Evolutionary conservation across 2,888 invertebrate genomes (phyloP).

Genomic region (Scaptomyza parva): DNA sequence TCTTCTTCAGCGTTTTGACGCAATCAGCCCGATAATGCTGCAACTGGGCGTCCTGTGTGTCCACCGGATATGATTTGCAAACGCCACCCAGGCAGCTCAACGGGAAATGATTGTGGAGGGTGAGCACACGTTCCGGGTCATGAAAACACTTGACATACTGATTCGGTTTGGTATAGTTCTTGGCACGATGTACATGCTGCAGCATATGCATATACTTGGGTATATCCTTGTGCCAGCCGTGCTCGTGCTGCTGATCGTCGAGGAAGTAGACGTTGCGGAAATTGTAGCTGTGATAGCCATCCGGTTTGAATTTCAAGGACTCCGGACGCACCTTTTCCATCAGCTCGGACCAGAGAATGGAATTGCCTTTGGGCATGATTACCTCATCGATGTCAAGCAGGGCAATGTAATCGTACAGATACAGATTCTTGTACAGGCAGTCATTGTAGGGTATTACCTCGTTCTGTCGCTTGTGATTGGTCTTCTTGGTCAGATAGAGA

Average conservation of each 20-base stretch:
- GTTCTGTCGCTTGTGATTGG: conserved; percentile 96
- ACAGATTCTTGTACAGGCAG: conserved; percentile 96
- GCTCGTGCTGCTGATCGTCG: conserved; percentile 92
- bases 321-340: conserved; percentile 90
- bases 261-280: conserved; percentile 97
- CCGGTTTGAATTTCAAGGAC: conserved; percentile 87
- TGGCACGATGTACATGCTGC: conserved; percentile 95
- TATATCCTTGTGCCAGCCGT: conserved; percentile 92
- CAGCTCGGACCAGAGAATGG: conserved; percentile 90
- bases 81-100: conserved; percentile 93
- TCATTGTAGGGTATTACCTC: conserved; percentile 98
- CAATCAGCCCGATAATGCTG: conserved; percentile 98
- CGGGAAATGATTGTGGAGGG: conserved; percentile 97
- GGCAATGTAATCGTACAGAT: conserved; percentile 95
- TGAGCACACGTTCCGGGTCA: conserved; percentile 94
- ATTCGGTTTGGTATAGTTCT: conserved; percentile 96
- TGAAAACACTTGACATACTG: conserved; percentile 98
- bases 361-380: conserved; percentile 92
- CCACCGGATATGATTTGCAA: conserved; percentile 94
- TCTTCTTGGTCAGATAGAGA: conserved; percentile 94
- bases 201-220: conserved; percentile 97
- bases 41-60: conserved; percentile 92
- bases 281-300: conserved; percentile 89
- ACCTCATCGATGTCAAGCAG: conserved; percentile 97
- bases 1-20: conserved; percentile 93